Evolutionary conservation across 2,113 vertebrate species (phyloP).

Genomic region (Glareola pratincola): DNA sequence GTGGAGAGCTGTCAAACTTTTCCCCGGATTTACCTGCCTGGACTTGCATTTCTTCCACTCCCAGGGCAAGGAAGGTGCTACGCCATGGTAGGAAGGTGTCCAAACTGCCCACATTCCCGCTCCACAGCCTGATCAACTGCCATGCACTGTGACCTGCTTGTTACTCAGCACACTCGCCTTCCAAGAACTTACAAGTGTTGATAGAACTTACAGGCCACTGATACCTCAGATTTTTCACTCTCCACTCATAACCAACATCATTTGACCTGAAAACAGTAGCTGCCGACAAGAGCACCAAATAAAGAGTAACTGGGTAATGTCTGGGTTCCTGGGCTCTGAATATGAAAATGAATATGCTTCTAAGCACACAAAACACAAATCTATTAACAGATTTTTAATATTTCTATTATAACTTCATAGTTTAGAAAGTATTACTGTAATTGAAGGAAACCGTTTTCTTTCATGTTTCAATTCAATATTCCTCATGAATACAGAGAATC

Average conservation of each 20-base stretch:
- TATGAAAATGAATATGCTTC: background rate
- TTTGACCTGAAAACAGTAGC: background rate
- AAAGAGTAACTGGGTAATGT: background rate
- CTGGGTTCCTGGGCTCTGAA: background rate
- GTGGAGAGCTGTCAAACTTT: background rate
- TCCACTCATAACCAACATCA: background rate
- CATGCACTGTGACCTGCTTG: accelerated
- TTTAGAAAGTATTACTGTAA: background rate
- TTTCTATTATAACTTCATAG: background rate
- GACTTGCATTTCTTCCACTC: background rate
- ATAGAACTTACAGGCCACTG: background rate
- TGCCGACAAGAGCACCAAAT: background rate
- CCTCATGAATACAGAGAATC: background rate
- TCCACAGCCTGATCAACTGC: background rate
- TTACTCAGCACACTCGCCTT: background rate
- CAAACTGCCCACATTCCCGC: accelerated
- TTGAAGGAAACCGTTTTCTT: background rate
- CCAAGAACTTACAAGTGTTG: background rate
- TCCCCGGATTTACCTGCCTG: background rate
- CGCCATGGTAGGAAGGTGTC: background rate
- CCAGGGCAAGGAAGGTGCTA: background rate
- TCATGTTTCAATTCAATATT: background rate
- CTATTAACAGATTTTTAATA: background rate
- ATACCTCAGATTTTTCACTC: background rate
- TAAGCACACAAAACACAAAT: background rate